Conservation (phyloP, 2,113 vertebrate genomes). For the Nyctibius bracteatus region DNA sequence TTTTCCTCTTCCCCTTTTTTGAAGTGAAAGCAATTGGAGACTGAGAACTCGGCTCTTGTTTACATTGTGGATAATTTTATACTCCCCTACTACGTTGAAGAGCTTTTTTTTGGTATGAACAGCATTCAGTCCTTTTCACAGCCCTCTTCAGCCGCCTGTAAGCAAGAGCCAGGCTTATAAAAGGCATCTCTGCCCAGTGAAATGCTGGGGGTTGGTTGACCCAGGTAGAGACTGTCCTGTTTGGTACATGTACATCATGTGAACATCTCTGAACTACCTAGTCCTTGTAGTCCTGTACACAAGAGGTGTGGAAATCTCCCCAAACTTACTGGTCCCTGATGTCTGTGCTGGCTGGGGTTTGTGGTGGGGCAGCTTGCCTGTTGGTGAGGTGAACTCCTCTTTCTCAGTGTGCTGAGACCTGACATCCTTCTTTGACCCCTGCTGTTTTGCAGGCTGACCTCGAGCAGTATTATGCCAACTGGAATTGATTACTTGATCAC, state of each 20-base stretch:
- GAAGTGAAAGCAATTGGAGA: background rate
- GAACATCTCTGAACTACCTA: background rate
- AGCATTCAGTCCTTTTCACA: background rate
- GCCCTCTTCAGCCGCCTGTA: background rate
- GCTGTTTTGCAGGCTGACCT: constrained; percentile 73
- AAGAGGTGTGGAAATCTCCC: background rate
- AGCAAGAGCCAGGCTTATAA: background rate
- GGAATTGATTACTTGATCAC: constrained; percentile 50
- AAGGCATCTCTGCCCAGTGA: background rate
- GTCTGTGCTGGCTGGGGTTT: background rate
- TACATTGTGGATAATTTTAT: background rate
- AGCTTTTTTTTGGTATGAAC: background rate
- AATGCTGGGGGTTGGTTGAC: background rate
- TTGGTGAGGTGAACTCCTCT: background rate
- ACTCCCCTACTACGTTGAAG: background rate
- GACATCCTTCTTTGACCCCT: background rate
- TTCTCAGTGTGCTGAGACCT: background rate
- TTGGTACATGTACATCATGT: background rate
- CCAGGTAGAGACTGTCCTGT: background rate
- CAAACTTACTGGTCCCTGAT: background rate
- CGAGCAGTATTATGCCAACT: constrained; percentile 41
- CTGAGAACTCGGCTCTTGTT: background rate
- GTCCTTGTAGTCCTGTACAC: background rate
- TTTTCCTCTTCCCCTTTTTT: background rate
- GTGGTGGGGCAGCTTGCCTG: background rate